Evolutionary conservation across 2,113 vertebrate genomes (phyloP), one percentile per base, ranked within the genome.

Genomic region (Otus sunia): DNA sequence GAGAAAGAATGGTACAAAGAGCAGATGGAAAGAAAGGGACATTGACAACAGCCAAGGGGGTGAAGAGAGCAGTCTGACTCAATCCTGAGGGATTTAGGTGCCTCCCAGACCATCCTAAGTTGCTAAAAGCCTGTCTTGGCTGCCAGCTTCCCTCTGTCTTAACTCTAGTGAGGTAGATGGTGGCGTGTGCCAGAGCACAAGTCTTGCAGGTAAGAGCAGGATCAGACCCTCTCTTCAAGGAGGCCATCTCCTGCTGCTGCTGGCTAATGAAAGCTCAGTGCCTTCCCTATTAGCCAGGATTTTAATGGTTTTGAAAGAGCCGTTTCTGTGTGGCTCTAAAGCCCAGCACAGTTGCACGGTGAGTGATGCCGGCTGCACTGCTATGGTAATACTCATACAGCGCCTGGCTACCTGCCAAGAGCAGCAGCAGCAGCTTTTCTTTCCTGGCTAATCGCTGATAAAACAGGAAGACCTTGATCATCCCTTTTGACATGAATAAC

Each of bases 381-480:
- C 59, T n/a, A 45, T 71, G 88, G 89, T 18, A 81, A 86, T 72
- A 36, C 88, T 78, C 90, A 50, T 22, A 73, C 86, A 83, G 92
- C 11, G 37, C 88, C 96, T 97, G 97, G 97, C 94, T 25, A 62
- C 79, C 95, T 69, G 98, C 97, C 97, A 97, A 90, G 58, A 81
- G 94, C 94, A 59, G 96, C 96, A 88, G 92, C 96, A 72, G 94
- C 95, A 85, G 95, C 95, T 94, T 95, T 97, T 91, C 97, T 97
- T 97, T 96, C 92, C 97, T 77, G 97, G 78, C 97, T 98, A 97
- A 98, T 97, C 96, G 96, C 94, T 97, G 97, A 97, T 98, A 98
- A 97, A 97, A 98, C 96, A 95, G 98, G 97, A 97, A 98, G 97
- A 96, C 97, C 97, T 96, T 97, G 97, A 98, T 98, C 97, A 97